Evolutionary conservation across 2,113 vertebrate species (phyloP).

Genomic region (Cyanoliseus patagonus): DNA sequence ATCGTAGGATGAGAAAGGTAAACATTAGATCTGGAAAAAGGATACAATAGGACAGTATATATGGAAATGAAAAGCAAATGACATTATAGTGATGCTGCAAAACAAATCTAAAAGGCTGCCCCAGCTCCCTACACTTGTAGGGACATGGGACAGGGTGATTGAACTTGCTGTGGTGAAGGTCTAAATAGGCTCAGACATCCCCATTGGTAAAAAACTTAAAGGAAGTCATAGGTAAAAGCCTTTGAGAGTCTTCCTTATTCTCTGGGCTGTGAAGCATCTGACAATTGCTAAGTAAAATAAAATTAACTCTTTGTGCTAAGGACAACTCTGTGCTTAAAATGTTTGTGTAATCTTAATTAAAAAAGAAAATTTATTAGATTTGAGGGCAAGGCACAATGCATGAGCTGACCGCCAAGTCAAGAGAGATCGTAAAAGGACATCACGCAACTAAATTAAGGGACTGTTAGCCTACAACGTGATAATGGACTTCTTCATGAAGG

Average conservation of each 20-base stretch:
- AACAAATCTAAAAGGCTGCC: neutral
- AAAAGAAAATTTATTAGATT: neutral
- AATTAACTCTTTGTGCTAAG: neutral
- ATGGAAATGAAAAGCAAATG: neutral
- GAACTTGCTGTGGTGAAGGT: neutral
- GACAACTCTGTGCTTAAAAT: neutral
- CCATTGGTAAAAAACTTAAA: neutral
- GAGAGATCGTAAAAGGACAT: neutral
- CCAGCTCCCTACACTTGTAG: neutral
- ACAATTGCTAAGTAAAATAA: neutral
- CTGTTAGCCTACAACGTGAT: neutral
- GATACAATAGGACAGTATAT: neutral
- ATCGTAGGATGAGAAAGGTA: neutral
- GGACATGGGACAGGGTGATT: neutral
- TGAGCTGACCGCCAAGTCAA: neutral
- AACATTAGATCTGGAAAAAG: neutral
- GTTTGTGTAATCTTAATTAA: neutral
- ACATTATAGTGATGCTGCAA: neutral
- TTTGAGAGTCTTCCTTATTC: neutral
- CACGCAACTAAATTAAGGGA: neutral
- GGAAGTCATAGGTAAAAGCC: neutral
- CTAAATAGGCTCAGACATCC: neutral
- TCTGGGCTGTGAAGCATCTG: neutral
- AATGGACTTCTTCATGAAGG: neutral
- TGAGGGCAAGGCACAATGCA: neutral